Percentiles rank a stretch among this genome's conserved stretches.
phyloP scores from a whole-genome alignment of 2,797 vertebrate genomes.

The Falco cherrug region DNA sequence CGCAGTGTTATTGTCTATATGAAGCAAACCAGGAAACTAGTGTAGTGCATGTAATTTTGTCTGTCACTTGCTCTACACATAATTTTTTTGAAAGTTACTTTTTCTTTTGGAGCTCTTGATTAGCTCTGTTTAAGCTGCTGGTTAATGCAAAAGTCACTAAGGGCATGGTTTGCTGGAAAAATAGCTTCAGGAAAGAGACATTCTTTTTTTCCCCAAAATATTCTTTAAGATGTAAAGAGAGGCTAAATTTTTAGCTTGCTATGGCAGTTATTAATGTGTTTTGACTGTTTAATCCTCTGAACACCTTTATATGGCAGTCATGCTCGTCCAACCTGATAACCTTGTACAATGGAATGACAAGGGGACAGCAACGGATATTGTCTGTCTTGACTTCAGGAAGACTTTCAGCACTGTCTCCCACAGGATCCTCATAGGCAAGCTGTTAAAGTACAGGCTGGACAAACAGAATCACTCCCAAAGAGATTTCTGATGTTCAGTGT shows the following conservation, averaged over 20 bases:
- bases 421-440: not conserved
- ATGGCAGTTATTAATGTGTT: not conserved
- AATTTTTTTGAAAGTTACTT: conserved; percentile 21
- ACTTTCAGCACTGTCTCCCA: not conserved
- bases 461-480: not conserved
- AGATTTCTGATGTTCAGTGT: not conserved
- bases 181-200: not conserved
- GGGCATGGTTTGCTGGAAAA: not conserved
- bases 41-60: conserved; percentile 3
- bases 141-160: conserved; percentile 12
- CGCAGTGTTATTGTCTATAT: conserved; percentile 1
- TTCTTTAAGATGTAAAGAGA: not conserved
- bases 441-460: not conserved
- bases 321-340: not conserved
- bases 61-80: conserved; percentile 43
- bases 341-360: not conserved
- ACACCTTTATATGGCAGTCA: not conserved
- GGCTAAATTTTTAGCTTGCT: not conserved
- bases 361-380: too few relatives aligned
- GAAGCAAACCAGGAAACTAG: not conserved
- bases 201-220: not conserved
- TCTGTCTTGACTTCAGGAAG: not conserved
- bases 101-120: conserved; percentile 13
- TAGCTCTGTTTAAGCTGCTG: conserved; percentile 25
- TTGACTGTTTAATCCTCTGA: not conserved